Evolutionary conservation across 2,888 invertebrate genomes (phyloP).

Genomic region (Caenorhabditis becei): DNA sequence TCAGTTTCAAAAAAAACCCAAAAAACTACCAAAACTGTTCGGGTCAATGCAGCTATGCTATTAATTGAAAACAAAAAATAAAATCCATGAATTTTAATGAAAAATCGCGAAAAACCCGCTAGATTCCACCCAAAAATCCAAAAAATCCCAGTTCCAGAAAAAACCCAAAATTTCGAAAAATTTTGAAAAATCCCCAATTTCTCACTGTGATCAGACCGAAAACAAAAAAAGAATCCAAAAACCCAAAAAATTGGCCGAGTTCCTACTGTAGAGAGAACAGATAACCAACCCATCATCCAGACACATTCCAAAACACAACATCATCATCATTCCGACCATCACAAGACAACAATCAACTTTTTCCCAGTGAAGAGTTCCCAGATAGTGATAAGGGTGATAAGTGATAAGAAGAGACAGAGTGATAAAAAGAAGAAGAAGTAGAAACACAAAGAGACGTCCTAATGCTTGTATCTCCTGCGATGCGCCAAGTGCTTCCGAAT

Average conservation of each 20-base stretch:
- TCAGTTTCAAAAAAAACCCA: background rate
- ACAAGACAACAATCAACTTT: background rate
- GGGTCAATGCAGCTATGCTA: too few relatives aligned
- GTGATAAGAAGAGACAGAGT: background rate
- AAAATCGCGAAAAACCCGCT: too few relatives aligned
- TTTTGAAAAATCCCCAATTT: background rate
- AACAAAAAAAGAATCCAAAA: background rate
- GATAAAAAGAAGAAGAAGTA: conserved; percentile 4
- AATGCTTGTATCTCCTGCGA: conserved; percentile 55
- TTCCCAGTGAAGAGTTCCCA: background rate
- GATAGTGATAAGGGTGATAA: background rate
- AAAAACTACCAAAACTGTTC: too few relatives aligned
- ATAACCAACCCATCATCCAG: too few relatives aligned
- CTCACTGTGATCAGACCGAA: background rate
- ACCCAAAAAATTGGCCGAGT: too few relatives aligned
- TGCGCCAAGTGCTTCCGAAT: conserved; percentile 43
- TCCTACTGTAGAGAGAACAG: too few relatives aligned
- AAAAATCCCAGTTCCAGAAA: background rate
- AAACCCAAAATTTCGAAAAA: background rate
- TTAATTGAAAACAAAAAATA: too few relatives aligned
- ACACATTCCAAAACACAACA: too few relatives aligned
- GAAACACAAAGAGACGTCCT: conserved; percentile 16
- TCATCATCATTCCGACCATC: too few relatives aligned
- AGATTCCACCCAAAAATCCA: background rate
- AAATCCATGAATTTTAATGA: too few relatives aligned